These are phyloP conservation scores for Coecobrya sp. DNA, from an alignment of 2,888 invertebrate genomes.

Conservation along the genomic window DNA sequence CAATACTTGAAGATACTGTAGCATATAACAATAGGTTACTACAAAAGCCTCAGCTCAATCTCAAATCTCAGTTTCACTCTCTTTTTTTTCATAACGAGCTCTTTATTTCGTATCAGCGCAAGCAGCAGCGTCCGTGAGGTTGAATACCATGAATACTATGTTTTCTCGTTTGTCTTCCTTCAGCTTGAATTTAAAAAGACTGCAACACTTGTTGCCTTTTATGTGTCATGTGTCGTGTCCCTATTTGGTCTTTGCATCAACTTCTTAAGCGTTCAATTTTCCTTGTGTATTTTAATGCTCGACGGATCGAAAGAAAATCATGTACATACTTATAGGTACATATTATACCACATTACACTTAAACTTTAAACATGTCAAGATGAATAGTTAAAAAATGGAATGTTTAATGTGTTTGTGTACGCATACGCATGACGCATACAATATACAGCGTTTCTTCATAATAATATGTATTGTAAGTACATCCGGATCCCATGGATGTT, in stretches of 20 bases:
- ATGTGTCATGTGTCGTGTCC: conserved; percentile 28
- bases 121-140: conserved; percentile 31
- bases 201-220: conserved; percentile 52
- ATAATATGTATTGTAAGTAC: conserved; percentile 5
- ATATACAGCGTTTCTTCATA: neutral
- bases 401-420: conserved; percentile 11
- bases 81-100: conserved; percentile 2
- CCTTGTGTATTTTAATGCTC: conserved; percentile 8
- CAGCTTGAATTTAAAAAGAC: conserved; percentile 2
- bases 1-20: neutral
- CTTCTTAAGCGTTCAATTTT: neutral
- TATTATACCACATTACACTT: neutral
- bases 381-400: neutral
- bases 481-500: conserved; percentile 35
- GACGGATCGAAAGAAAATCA: neutral
- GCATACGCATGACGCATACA: conserved; percentile 41
- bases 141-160: conserved; percentile 54
- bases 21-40: conserved; percentile 35
- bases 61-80: conserved; percentile 53
- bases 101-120: neutral
- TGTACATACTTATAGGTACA: neutral
- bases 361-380: too few species aligned
- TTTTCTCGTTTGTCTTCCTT: neutral
- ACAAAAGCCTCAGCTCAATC: conserved; percentile 24
- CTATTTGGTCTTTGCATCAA: conserved; percentile 42